Evolutionary conservation across 2,113 vertebrate species (phyloP).

Genomic region (Cettia cetti): DNA sequence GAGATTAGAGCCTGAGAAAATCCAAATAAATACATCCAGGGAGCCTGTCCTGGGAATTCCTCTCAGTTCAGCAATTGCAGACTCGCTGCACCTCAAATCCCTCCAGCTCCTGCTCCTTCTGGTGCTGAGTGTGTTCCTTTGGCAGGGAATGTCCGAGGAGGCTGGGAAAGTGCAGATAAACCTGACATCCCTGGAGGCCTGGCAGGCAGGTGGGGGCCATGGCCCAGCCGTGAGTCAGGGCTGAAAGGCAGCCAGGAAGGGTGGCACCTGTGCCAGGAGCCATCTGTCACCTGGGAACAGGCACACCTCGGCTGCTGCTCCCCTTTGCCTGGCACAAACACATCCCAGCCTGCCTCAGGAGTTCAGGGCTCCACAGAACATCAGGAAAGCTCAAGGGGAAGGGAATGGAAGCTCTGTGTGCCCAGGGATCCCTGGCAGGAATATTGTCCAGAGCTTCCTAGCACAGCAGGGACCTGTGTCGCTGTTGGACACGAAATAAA

Average conservation of each 20-base stretch:
- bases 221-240: not conserved
- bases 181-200: not conserved
- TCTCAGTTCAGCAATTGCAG: not conserved
- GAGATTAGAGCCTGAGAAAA: not conserved
- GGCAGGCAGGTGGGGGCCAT: not conserved
- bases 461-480: not conserved
- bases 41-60: not conserved
- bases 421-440: not conserved
- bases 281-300: not conserved
- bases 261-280: not conserved
- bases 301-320: not conserved
- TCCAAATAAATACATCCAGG: not conserved
- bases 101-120: not conserved
- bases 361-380: not conserved
- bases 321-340: not conserved
- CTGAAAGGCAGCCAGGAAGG: not conserved
- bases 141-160: fast-evolving
- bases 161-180: not conserved
- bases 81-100: not conserved
- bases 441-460: not conserved
- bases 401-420: not conserved
- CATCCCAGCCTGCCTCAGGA: not conserved
- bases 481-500: too few species aligned
- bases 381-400: not conserved
- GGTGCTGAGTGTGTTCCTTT: not conserved